These are phyloP conservation scores for Imbricaverruca yamaguchii DNA, from an alignment of 2,888 invertebrate genomes.

Conservation along the genomic window DNA sequence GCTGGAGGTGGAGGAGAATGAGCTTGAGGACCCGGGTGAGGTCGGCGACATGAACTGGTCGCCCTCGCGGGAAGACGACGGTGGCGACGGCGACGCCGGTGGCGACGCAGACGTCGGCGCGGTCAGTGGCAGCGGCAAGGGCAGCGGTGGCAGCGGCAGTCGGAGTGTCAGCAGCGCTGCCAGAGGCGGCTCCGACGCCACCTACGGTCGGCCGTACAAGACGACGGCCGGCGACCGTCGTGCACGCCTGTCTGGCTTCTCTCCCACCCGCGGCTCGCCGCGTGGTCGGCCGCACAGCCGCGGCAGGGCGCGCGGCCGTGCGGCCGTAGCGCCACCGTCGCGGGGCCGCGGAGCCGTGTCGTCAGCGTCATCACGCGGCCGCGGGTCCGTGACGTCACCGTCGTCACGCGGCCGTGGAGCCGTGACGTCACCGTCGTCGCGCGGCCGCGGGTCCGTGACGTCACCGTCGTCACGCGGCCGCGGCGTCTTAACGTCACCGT, in stretches of 20 bases:
- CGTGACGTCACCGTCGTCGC: too few species aligned
- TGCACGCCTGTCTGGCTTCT: not conserved
- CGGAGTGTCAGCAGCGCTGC: too few species aligned
- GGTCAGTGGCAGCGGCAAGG: too few species aligned
- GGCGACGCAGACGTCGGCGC: not conserved
- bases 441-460: too few species aligned
- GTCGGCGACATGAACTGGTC: not conserved
- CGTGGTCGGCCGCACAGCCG: not conserved
- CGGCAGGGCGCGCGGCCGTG: not conserved
- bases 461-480: not conserved
- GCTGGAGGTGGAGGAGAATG: constrained; percentile 15
- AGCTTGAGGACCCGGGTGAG: not conserved
- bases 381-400: too few species aligned
- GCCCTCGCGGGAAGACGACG: not conserved
- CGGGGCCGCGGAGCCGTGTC: too few species aligned
- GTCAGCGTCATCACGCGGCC: too few species aligned
- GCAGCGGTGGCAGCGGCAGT: too few species aligned
- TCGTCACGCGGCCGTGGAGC: too few species aligned
- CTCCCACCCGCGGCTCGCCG: not conserved
- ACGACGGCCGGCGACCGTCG: not conserved
- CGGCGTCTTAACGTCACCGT: not conserved
- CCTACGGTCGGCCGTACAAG: not conserved
- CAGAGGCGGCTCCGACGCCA: too few species aligned
- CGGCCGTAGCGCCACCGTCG: not conserved
- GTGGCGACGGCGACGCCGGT: not conserved